Base-by-base conservation (phyloP, 1,140 invertebrate species). In the Aphelenchoides fujianensis region DNA sequence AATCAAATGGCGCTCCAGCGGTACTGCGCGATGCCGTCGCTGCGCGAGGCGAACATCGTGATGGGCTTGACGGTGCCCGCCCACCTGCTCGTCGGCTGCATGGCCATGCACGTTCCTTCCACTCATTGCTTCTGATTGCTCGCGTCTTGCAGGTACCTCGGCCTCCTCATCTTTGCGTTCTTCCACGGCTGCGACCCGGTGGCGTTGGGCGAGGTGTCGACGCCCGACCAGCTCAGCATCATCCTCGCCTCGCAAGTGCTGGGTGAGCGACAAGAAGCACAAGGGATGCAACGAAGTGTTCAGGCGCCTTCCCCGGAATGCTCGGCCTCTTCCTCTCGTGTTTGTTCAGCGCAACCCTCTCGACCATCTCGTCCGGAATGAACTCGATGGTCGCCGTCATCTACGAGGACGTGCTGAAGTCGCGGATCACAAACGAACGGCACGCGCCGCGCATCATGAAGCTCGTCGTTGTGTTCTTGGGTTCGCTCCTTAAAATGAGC, bases 1-100 rank as follows among this genome's bases (percentile, higher is more conserved):
- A 82, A 82, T 68, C 79, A 80, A 66, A 77, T 82, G 79, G 69
- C 79, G 30, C 35, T 79, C 27, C 79, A 82, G 70, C 32, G 70
- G 19, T 75, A 74, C 36, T 82, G 79, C 57, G 63, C 74, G 28
- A 69, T 78, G 74, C 63, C 79, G 12, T 66, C 79, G 3, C 62
- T 79, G 28, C 9, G 27, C 3, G 52, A 78, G 36, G 73, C 80
- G 2, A 32, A 70, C 59, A 69, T 32, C 23, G 78, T 80, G 12
- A 64, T 80, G 59, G 37, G 36, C 9, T 30, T 79, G 32, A 35
- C 63, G 27, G 36, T 66, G 2, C 63, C 63, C 1, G 16, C 63
- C 12, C 63, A 66, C 31, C 32, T 66, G 28, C 2, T 66, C 16
- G 63, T 66, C 34, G 63, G 63, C 2, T 66, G n/a, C 2, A 28